Base-by-base conservation (phyloP, 2,113 vertebrate genomes). In the Galeopterus variegatus region DNA sequence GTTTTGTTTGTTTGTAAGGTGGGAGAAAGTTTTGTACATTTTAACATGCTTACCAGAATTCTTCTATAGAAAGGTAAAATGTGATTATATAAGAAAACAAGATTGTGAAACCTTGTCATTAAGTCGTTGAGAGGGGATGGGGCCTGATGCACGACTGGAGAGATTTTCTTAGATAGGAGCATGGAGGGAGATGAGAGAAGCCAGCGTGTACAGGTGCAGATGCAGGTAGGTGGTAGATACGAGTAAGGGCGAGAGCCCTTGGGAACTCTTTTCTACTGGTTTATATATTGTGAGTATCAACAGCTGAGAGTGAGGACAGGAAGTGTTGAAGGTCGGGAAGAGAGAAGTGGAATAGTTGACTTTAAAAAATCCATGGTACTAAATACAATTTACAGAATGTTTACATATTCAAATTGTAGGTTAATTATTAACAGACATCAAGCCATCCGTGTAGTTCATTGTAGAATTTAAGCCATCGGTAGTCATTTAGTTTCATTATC, bases 381-480 rank as follows among this genome's bases (percentile, higher is more conserved):
- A 93, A 88, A 54, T 90, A 85, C 1, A 93, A 90, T 72, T 0
- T 11, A 82, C 15, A 76, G 10, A 52, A 91, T 95, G 65, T 58
- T 96, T 58, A 84, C 1, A n/a, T 94, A 93, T 97, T 96, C 19
- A 95, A 92, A 79, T 92, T 50, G 28, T 67, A 26, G 56, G n/a
- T 90, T 36, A 97, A 95, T 92, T 96, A 88, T 94, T 90, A 97
- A 92, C 36, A 89, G 4, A 36, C 14, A 73, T 90, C 58, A 69
- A 83, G 2, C 45, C 92, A 77, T 36, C 50, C 1, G 5, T 33
- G 73, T 21, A 6, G 13, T 93, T 93, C 14, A 97, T 64, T 8
- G 0, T 75, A 28, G 90, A 88, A 60, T 95, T 85, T 54, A 62
- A 93, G 60, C 10, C n/a, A 8, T 89, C 36, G 73, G 0, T 26